Evolutionary conservation across 2,113 vertebrate species (phyloP).

Genomic region (Cettia cetti): DNA sequence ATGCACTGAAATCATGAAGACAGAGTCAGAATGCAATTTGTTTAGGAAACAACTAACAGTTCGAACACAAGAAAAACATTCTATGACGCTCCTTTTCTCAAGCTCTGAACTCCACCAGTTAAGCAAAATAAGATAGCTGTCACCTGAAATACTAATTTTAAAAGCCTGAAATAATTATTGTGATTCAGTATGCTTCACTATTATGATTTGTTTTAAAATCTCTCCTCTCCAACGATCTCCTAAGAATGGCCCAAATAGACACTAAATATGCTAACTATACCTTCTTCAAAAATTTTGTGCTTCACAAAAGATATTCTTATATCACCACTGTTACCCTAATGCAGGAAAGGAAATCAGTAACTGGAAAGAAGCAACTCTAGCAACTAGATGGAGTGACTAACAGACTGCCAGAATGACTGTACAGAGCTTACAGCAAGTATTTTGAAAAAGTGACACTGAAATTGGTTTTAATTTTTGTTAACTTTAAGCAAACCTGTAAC

Average conservation of each 20-base stretch:
- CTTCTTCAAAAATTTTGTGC: background rate
- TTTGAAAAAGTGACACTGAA: background rate
- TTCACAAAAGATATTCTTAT: background rate
- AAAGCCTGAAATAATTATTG: background rate
- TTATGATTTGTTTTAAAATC: background rate
- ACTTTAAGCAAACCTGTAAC: background rate
- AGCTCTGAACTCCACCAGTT: background rate
- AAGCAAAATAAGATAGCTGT: background rate
- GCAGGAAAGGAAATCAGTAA: background rate
- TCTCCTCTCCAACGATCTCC: background rate
- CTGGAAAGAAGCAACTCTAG: background rate
- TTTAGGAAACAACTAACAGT: background rate
- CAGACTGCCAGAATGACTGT: background rate
- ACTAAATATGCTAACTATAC: background rate
- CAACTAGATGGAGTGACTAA: background rate
- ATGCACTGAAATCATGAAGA: background rate
- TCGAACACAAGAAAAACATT: background rate
- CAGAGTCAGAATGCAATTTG: background rate
- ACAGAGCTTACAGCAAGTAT: background rate
- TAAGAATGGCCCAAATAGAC: background rate
- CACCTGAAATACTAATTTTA: background rate
- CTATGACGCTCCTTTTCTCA: background rate
- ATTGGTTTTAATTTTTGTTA: background rate
- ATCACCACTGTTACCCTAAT: background rate
- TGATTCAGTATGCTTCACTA: background rate